Percentiles rank a stretch among this genome's conserved stretches.
These are phyloP conservation scores for Scaptomyza cyrtandrae DNA, from an alignment of 2,888 invertebrate species.

Conservation along the genomic window DNA sequence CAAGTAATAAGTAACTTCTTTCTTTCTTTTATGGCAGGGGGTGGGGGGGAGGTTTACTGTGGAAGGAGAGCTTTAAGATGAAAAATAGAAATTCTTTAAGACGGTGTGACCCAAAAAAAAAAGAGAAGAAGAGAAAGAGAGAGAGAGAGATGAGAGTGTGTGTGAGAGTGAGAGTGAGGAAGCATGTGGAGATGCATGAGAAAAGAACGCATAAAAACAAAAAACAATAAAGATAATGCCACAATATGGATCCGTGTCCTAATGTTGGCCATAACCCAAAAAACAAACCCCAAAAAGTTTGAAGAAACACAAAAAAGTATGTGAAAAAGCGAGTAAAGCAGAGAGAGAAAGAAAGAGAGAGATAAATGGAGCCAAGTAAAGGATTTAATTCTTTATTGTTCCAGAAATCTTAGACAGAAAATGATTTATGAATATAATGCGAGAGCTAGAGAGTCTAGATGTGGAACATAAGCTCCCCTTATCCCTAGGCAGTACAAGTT, in stretches of 20 bases:
- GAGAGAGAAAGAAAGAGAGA: no score
- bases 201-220: neutral
- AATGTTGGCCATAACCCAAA: neutral
- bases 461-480: no score
- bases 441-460: no score
- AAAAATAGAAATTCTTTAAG: slow-evolving; percentile 73
- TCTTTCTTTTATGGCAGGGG: neutral
- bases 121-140: slow-evolving; percentile 10
- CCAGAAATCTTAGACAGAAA: no score
- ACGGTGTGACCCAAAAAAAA: slow-evolving; percentile 69
- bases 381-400: no score
- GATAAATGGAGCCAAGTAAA: no score
- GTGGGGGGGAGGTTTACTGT: no score
- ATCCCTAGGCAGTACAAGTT: no score
- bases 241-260: slow-evolving; percentile 20
- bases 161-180: neutral
- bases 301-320: neutral
- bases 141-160: no score
- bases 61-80: slow-evolving; percentile 18
- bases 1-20: slow-evolving; percentile 56
- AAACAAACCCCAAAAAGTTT: neutral
- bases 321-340: neutral
- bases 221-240: slow-evolving; percentile 10
- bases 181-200: slow-evolving; percentile 8
- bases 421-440: no score